phyloP scores from a whole-genome alignment of 1,140 invertebrate species.

The Drosophila varians region DNA sequence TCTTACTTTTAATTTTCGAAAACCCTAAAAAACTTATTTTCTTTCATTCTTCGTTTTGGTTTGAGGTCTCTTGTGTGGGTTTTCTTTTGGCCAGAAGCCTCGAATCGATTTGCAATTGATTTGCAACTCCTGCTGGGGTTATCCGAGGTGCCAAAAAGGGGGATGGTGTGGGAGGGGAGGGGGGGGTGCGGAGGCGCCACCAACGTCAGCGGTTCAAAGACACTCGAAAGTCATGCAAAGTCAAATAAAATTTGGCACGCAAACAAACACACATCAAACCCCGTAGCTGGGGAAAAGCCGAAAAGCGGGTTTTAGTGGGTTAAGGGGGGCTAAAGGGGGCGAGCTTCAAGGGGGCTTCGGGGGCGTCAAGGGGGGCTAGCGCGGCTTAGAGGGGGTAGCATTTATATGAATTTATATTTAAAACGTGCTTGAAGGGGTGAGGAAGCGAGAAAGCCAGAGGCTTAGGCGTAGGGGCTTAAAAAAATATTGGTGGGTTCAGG shows the following conservation, averaged over 20 bases:
- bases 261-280: conserved; percentile 38
- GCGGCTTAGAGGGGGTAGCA: conserved; percentile 9
- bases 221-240: conserved; percentile 69
- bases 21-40: not conserved
- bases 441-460: too few relatives aligned
- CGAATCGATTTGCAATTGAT: conserved; percentile 28
- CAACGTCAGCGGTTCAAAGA: conserved; percentile 39
- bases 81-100: not conserved
- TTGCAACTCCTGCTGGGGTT: conserved; percentile 17
- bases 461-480: not conserved
- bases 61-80: not conserved
- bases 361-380: too few relatives aligned
- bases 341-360: not conserved
- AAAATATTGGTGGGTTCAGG: too few relatives aligned
- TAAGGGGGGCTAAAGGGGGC: too few relatives aligned
- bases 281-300: not conserved
- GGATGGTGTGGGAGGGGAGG: not conserved
- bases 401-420: conserved; percentile 62
- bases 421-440: conserved; percentile 6
- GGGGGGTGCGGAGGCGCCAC: not conserved
- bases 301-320: too few relatives aligned
- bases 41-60: not conserved
- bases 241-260: conserved; percentile 66
- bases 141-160: too few relatives aligned
- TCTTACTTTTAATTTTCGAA: too few relatives aligned